Conservation (phyloP, 2,797 vertebrate genomes). For the Microctenopoma lineatum region DNA sequence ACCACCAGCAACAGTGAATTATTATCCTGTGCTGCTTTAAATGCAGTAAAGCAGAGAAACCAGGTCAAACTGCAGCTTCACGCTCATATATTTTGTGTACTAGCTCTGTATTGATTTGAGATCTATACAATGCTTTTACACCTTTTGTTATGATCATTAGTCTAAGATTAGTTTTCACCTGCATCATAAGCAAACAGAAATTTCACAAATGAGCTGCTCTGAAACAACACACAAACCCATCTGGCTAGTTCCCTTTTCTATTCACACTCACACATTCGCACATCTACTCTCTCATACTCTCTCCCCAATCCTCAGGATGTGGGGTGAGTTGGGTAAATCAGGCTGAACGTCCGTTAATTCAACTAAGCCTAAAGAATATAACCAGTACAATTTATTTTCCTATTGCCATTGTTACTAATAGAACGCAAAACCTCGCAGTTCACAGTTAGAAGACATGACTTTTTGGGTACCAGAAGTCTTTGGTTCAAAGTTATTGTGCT, state of each 20-base stretch:
- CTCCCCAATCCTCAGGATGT: background rate
- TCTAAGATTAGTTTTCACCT: background rate
- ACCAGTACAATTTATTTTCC: background rate
- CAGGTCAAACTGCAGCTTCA: constrained; percentile 7
- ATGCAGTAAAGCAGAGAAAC: background rate
- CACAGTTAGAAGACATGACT: background rate
- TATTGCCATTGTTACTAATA: background rate
- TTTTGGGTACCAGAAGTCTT: too few species aligned
- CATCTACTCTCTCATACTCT: constrained; percentile 2
- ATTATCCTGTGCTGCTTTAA: constrained; percentile 1
- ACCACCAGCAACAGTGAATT: constrained; percentile 9
- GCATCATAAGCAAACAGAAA: background rate
- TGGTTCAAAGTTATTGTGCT: too few species aligned
- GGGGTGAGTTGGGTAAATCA: constrained; percentile 1
- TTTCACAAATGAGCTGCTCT: background rate
- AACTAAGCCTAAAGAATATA: constrained; percentile 6
- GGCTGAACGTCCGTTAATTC: constrained; percentile 11
- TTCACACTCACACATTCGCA: background rate
- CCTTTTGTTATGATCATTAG: background rate
- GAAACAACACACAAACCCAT: background rate
- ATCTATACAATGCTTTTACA: background rate
- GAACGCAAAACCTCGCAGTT: background rate
- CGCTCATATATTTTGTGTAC: background rate
- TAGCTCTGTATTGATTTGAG: background rate
- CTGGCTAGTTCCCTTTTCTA: background rate